Base-by-base conservation (phyloP, 2,113 vertebrate species). In the Actenoides lindsayi region DNA sequence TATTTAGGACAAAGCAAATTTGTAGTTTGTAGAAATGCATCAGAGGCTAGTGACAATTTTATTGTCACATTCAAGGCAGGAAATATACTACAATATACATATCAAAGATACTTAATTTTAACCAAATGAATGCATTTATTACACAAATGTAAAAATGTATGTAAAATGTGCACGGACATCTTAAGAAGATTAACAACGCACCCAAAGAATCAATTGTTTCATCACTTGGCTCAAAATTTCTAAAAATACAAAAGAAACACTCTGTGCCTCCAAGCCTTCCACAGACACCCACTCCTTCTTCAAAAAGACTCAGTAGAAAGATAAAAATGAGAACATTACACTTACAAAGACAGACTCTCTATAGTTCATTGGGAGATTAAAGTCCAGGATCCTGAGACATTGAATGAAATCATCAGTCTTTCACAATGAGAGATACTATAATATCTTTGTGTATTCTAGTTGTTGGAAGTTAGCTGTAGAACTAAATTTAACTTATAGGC, bases 391-490 rank as follows among this genome's bases (percentile, higher is more conserved):
- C 28, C 42, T 46, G 10, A 63, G 76, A 80, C 51, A 77, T 1
- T 53, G 30, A 84, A 94, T 96, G 79, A 92, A 95, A 92, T 95
- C 41, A 94, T 83, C 71, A 30, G 63, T 46, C 54, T 83, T 95
- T 86, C 74, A 24, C 27, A 89, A 89, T 44, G 56, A 92, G 31
- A 89, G 28, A 89, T 41, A 83, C 86, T 95, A 37, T 89, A 77
- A 46, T 48, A 74, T 64, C 87, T 85, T 89, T 82, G 53, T 92
- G 79, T 94, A 7, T 68, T 71, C 65, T 54, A 31, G 60, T 54
- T 65, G 39, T 25, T 89, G 46, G 30, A 73, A 94, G 73, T 51
- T 67, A 78, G 84, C 41, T 54, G 41, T 50, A 86, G 80, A 89
- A 86, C 83, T 94, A 81, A 82, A 94, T 90, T 78, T 87, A 95